phyloP scores from a whole-genome alignment of 2,797 vertebrate genomes.

The Sebastes minor region DNA sequence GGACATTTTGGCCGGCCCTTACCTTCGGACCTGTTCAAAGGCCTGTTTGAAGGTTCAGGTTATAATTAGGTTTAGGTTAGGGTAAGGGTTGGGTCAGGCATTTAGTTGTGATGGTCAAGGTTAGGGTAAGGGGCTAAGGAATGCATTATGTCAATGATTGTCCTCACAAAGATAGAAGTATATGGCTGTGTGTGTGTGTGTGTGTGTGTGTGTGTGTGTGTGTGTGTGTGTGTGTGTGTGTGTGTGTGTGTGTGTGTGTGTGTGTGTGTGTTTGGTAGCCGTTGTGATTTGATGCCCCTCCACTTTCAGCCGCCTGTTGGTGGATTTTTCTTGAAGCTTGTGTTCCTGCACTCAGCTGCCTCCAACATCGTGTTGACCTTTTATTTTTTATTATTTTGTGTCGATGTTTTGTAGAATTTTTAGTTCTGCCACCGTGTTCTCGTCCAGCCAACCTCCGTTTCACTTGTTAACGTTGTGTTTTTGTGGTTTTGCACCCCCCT shows the following conservation, averaged over 20 bases:
- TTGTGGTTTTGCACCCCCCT: constrained; percentile 23
- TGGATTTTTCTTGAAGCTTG: constrained; percentile 3
- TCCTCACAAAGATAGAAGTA: neutral
- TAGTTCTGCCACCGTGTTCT: neutral
- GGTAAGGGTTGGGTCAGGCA: neutral
- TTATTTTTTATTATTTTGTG: neutral
- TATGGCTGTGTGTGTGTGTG: neutral
- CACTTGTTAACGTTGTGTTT: constrained; percentile 10
- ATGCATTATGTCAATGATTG: neutral
- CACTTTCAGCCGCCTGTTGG: neutral
- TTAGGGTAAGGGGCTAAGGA: neutral
- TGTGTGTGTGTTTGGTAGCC: neutral
- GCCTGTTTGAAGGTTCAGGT: neutral
- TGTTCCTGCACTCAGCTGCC: constrained; percentile 5
- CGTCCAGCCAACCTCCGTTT: neutral
- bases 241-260: neutral
- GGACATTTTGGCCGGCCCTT: neutral
- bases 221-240: neutral
- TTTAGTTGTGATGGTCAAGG: too few relatives aligned
- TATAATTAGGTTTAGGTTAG: neutral
- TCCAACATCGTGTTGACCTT: neutral
- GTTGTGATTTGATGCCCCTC: neutral
- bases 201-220: neutral
- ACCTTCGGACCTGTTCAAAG: neutral
- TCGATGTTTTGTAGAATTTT: constrained; percentile 13